These are phyloP conservation scores for Toxotes chatareus DNA, from an alignment of 2,113 vertebrate species.

Conservation along the genomic window DNA sequence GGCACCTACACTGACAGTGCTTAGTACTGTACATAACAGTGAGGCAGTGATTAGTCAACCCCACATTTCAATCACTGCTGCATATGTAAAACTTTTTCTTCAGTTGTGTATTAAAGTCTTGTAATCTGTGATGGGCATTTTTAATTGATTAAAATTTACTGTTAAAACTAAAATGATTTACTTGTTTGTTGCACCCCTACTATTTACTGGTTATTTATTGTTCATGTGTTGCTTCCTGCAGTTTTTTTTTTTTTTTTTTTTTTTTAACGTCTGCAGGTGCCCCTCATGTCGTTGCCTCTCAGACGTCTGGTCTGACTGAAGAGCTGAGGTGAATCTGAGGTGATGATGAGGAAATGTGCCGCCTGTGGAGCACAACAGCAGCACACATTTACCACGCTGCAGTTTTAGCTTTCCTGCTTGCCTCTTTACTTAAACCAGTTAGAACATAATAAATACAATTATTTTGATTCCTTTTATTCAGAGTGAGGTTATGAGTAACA, in stretches of 20 bases:
- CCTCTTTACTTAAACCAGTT: conserved; percentile 14
- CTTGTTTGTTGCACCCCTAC: no score
- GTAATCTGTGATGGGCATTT: background rate
- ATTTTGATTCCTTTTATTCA: conserved; percentile 12
- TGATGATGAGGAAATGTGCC: conserved; percentile 26
- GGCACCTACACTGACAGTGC: background rate
- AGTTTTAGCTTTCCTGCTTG: background rate
- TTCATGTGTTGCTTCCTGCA: background rate
- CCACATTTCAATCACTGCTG: background rate
- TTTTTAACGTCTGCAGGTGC: background rate
- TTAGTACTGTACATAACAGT: background rate
- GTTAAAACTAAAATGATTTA: background rate
- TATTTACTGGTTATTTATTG: background rate
- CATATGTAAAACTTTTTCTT: background rate
- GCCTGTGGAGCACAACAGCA: conserved; percentile 21
- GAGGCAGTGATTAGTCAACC: background rate
- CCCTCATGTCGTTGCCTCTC: conserved; percentile 2
- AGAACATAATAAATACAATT: conserved; percentile 22
- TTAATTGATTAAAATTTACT: background rate
- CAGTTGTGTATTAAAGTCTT: background rate
- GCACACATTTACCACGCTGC: conserved; percentile 10
- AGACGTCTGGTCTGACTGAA: conserved; percentile 32
- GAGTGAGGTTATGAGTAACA: conserved; percentile 38
- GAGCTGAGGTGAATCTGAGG: conserved; percentile 39
- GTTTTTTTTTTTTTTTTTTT: background rate